Base-by-base conservation (phyloP, 2,797 vertebrate species). In the Ctenopoma multispine region DNA sequence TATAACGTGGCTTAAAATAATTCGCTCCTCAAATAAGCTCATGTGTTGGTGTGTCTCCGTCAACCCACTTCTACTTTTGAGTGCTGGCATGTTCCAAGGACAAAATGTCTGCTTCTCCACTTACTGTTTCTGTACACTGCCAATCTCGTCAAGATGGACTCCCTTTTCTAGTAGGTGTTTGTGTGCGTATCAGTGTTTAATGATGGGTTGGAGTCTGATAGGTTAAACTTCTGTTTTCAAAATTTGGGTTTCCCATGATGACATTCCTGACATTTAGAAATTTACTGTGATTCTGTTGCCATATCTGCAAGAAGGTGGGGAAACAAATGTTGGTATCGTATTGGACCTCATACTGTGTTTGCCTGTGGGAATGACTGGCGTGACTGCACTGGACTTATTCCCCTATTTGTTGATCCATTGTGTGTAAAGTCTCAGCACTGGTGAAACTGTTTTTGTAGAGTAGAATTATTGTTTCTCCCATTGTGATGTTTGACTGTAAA, bases 371-470 rank as follows among this genome's bases (percentile, higher is more conserved):
- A 87, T 86, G 87, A 87, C 55, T 88, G 72, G 77, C 58, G 75
- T 84, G 85, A 81, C 80, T 79, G 82, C 84, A 81, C 80, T 85
- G 75, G 88, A 89, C 74, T 87, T 66, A 55, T 89, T 77, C 76
- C 77, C 63, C 73, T 80, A 68, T 91, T 82, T 83, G 82, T 88
- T 88, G 71, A 87, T 81, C 70, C 75, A 79, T 93, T 90, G 86
- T 92, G 86, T 87, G 89, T 94, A 85, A 92, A 92, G 91, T 95
- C 92, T 93, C 89, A 89, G 92, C 95, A 95, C 95, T 96, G 95
- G 94, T 95, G 93, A 94, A 95, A 86, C 89, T 94, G 93, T 95
- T 92, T 92, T 90, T 79, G 86, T 94, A 93, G 89, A 90, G 88
- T 95, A 95, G 92, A 72, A 73, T 72, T 87, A 87, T 93, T 69